phyloP scores from a whole-genome alignment of 2,888 invertebrate genomes.

The Dastarcus helophoroides region DNA sequence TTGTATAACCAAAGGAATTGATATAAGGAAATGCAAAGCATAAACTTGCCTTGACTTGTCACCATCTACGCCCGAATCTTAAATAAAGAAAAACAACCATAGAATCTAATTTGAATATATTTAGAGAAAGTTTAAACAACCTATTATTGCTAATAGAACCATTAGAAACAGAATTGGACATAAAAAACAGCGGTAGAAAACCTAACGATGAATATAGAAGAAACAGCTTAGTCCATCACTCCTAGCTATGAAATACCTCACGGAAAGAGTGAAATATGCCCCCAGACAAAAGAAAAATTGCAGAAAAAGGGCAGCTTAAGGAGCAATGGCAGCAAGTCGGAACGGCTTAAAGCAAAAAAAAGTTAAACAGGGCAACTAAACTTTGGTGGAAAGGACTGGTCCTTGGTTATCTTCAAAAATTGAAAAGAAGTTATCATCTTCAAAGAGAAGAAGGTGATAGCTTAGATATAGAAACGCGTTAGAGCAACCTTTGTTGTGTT shows the following conservation, averaged over 20 bases:
- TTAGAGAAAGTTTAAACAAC: background rate
- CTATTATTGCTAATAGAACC: background rate
- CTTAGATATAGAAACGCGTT: no score
- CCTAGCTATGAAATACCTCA: constrained; percentile 1
- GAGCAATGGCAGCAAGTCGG: constrained; percentile 2
- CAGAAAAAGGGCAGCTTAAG: constrained; percentile 1
- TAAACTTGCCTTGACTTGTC: constrained; percentile 1
- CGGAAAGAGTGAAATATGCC: constrained; percentile 1
- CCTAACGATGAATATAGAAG: constrained; percentile 1
- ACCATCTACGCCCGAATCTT: background rate
- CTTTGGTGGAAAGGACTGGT: no score
- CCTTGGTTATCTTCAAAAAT: no score
- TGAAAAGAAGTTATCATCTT: no score
- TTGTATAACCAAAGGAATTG: constrained; percentile 1
- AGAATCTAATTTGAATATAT: background rate
- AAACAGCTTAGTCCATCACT: constrained; percentile 1
- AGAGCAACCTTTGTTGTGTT: no score
- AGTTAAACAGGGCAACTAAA: no score
- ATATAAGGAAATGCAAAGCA: constrained; percentile 1
- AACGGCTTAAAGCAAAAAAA: no score
- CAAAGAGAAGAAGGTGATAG: no score
- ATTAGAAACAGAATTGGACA: background rate
- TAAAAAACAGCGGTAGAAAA: constrained; percentile 1
- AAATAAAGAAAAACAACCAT: constrained; percentile 1
- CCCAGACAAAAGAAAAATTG: constrained; percentile 1